Base-by-base conservation (phyloP, 1,140 invertebrate species). In the Drosophila pachea region DNA sequence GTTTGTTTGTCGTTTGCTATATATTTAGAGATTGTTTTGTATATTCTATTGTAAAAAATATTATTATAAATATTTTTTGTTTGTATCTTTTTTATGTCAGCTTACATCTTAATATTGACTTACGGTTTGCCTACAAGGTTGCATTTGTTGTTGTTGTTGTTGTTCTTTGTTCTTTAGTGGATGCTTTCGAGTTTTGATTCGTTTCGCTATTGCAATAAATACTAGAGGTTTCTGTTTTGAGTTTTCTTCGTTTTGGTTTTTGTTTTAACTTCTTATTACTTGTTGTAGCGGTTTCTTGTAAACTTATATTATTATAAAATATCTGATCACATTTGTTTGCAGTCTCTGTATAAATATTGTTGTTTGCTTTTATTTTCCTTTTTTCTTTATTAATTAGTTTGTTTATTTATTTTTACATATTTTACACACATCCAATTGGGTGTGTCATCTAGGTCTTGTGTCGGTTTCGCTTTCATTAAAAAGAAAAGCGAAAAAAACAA, bases 321-420 rank as follows among this genome's bases (percentile, higher is more conserved):
- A 89, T 89, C 88, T 89, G 88, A 89, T 89, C 88, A 89, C 88
- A 89, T 89, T 88, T 89, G 84, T 87, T 89, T 89, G 88, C 88
- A 89, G 88, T 89, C 88, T 89, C 88, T 88, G 87, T 89, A 87
- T 88, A 87, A 86, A 87, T 87, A 81, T 86, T 88, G 72, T 84
- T 84, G 73, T 78, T 86, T 86, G 62, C 72, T 75, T 82, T 79
- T 74, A 62, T 83, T 73, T 66, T 48, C 66, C 31, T 72, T 66
- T 49, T 71, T 65, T 76, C 29, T 38, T 64, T 64, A 47, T 52
- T 73, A 66, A 65, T 66, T 65, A 22, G 0, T 70, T 47, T 56
- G n/a, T 74, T 70, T 47, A 48, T 14, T 75, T 73, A 74, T 60
- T 55, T 49, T 65, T 83, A 84, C 76, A 84, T 86, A 84, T 84